phyloP scores from a whole-genome alignment of 2,113 vertebrate species.

The Tupaia tana region DNA sequence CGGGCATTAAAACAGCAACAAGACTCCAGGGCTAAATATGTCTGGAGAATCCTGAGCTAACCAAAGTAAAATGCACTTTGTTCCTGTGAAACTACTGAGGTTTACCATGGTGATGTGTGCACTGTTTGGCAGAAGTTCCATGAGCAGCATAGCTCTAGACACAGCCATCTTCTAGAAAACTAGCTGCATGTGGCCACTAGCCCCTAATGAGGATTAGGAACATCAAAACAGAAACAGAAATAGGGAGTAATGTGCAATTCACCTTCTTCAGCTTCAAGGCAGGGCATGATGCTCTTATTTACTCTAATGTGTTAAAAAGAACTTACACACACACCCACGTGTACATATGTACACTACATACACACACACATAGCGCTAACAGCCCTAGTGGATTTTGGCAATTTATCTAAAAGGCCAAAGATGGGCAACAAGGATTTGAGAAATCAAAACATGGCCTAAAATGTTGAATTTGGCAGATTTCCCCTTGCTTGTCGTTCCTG shows the following conservation, averaged over 20 bases:
- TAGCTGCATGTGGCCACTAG: not conserved
- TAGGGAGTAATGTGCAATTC: not conserved
- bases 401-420: conserved; percentile 58
- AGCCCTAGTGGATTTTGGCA: not conserved
- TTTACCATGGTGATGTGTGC: not conserved
- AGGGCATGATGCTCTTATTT: not conserved
- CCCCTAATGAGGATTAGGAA: not conserved
- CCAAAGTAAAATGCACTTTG: not conserved
- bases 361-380: not conserved
- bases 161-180: not conserved
- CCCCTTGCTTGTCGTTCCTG: conserved; percentile 53
- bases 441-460: conserved; percentile 54
- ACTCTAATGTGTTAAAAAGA: not conserved
- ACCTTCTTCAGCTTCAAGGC: not conserved
- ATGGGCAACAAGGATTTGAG: conserved; percentile 55
- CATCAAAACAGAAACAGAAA: not conserved
- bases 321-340: not conserved
- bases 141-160: not conserved
- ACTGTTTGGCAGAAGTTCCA: not conserved
- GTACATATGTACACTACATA: rapidly evolving
- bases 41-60: conserved; percentile 17
- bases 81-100: not conserved
- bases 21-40: not conserved
- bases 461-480: conserved; percentile 71
- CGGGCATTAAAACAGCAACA: not conserved